Conservation (phyloP, 2,888 invertebrate genomes). For the Craniophora ligustri region DNA sequence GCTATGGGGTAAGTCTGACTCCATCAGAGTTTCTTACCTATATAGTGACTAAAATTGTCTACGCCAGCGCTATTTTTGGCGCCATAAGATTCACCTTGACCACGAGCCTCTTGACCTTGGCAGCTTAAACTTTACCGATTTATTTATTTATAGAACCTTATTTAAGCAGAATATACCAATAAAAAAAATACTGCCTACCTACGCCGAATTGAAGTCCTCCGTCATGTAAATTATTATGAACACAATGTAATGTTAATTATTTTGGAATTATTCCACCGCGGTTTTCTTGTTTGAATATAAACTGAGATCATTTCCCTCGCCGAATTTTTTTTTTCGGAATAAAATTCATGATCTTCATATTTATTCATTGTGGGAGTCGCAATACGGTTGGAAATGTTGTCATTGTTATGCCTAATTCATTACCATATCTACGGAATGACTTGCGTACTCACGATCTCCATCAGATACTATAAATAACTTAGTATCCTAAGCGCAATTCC, state of each 20-base stretch:
- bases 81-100: no score
- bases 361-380: conserved; percentile 62
- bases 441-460: conserved; percentile 6
- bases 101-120: no score
- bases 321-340: conserved; percentile 56
- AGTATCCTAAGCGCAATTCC: background rate
- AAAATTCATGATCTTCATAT: conserved; percentile 65
- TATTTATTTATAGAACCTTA: no score
- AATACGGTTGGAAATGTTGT: conserved; percentile 58
- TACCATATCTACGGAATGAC: conserved; percentile 36
- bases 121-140: no score
- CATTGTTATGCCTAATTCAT: conserved; percentile 57
- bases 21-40: no score
- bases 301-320: conserved; percentile 44
- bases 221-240: no score
- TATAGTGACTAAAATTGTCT: no score
- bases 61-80: no score
- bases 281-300: conserved; percentile 36
- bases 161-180: no score
- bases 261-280: conserved; percentile 14
- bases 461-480: background rate
- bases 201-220: no score
- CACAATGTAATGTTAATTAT: conserved; percentile 27
- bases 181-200: no score
- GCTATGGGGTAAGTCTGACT: no score